Base-by-base conservation (phyloP, 2,797 vertebrate species). In the Microctenopoma lineatum region DNA sequence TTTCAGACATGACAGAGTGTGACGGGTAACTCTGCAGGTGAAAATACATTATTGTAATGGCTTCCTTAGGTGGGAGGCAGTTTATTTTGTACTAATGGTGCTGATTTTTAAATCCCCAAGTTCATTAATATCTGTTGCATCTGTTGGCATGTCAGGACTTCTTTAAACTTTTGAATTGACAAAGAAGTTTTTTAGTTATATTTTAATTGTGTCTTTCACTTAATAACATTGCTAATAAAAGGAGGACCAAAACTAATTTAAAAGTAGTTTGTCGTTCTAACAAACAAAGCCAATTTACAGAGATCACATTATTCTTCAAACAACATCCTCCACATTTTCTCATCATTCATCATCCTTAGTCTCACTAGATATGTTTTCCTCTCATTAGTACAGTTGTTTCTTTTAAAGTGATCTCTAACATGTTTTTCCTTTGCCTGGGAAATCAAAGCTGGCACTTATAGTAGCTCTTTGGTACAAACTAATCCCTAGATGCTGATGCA, bases 1-100 rank as follows among this genome's bases (percentile, higher is more conserved):
- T 53, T 55, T 67, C 39, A 47, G 21, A 52, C 26, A 54, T 65
- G 5, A 58, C 29, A 73, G 46, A 55, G 38, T 7, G 59, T 65
- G 47, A 69, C 12, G 2, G 51, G 56, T 52, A 56, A 36, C 14
- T 15, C 16, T 32, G 11, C 3, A 2, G 53, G 3, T 53, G 41
- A 25, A 57, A 57, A 59, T 10, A 50, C 3, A 13, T 8, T 38
- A 1, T 13, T 5, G 48, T 45, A 11, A 52, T 45, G 25, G 16
- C 53, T 44, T 70, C 6, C 45, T 34, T 29, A 62, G 9, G 14
- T 51, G 5, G 8, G 59, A n/a, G 26, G 13, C 4, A 16, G 25
- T 12, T 57, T 15, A 21, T 39, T 4, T 55, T 53, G 16, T 13
- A 15, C 6, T 18, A 15, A 21, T 34, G 7, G 42, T 7, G 42